phyloP scores from a whole-genome alignment of 2,888 invertebrate genomes.

The Campoletis raptor region DNA sequence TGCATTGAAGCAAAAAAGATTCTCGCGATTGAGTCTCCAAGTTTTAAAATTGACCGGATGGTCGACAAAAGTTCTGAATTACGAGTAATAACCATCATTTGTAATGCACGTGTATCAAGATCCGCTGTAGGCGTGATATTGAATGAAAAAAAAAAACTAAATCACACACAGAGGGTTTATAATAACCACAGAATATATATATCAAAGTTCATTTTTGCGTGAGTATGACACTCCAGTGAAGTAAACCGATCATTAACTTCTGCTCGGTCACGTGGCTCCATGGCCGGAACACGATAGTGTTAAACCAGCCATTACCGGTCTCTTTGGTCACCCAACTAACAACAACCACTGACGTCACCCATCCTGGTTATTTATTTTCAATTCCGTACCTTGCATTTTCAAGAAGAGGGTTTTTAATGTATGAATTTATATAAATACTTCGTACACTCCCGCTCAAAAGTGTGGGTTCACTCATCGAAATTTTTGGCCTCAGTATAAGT shows the following conservation, averaged over 20 bases:
- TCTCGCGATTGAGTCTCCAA: not conserved
- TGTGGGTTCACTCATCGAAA: too few species aligned
- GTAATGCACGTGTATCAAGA: slow-evolving; percentile 53
- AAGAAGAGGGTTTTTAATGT: not conserved
- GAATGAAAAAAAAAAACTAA: slow-evolving; percentile 48
- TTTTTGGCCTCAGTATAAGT: too few species aligned
- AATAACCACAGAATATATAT: not conserved
- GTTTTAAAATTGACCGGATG: slow-evolving; percentile 3
- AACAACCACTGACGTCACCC: slow-evolving; percentile 62
- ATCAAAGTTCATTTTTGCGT: slow-evolving; percentile 12
- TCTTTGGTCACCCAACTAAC: slow-evolving; percentile 52
- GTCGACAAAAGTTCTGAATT: not conserved
- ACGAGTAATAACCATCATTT: slow-evolving; percentile 21
- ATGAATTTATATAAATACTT: slow-evolving; percentile 19
- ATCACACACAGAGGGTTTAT: slow-evolving; percentile 15
- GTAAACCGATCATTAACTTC: slow-evolving; percentile 80
- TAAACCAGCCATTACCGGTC: slow-evolving; percentile 76
- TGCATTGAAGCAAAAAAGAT: not conserved
- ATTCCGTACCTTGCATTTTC: slow-evolving; percentile 16
- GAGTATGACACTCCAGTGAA: slow-evolving; percentile 60
- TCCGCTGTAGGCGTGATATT: slow-evolving; percentile 57
- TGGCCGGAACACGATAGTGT: slow-evolving; percentile 55
- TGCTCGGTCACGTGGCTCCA: slow-evolving; percentile 78
- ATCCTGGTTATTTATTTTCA: slow-evolving; percentile 73
- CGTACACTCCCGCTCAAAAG: too few species aligned